Conservation (phyloP, 1,140 invertebrate species). For the Portunus trituberculatus region DNA sequence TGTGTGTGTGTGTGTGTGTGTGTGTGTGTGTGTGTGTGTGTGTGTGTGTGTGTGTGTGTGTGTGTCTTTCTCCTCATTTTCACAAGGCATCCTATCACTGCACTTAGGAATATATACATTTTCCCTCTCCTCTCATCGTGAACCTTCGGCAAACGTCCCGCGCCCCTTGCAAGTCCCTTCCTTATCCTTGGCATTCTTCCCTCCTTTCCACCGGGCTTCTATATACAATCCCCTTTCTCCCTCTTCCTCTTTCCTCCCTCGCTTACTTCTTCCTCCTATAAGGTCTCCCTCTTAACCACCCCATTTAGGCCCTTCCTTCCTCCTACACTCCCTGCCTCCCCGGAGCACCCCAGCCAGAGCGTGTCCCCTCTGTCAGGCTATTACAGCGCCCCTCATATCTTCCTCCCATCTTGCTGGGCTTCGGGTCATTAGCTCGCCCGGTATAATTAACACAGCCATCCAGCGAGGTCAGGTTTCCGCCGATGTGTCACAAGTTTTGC, state of each 20-base stretch:
- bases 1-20: background rate
- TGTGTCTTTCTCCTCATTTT: background rate
- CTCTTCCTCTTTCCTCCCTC: background rate
- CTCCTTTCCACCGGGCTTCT: background rate
- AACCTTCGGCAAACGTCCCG: background rate
- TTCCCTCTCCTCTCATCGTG: background rate
- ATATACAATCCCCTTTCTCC: background rate
- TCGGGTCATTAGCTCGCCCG: conserved; percentile 70
- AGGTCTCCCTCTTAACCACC: background rate
- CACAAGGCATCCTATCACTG: no score
- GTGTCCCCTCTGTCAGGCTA: conserved; percentile 55
- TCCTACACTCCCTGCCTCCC: background rate
- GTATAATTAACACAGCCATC: conserved; percentile 74
- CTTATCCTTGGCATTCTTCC: background rate
- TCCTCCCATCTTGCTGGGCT: conserved; percentile 61
- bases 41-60: background rate
- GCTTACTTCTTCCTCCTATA: background rate
- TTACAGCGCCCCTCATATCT: conserved; percentile 66
- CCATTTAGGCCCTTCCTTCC: background rate
- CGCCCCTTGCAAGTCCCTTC: background rate
- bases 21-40: background rate
- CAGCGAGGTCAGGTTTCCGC: conserved; percentile 74
- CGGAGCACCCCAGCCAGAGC: background rate
- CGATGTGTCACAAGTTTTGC: conserved; percentile 72
- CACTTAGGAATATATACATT: background rate